These are phyloP conservation scores for Callospermophilus lateralis DNA, from an alignment of 2,113 vertebrate genomes.

Conservation along the genomic window DNA sequence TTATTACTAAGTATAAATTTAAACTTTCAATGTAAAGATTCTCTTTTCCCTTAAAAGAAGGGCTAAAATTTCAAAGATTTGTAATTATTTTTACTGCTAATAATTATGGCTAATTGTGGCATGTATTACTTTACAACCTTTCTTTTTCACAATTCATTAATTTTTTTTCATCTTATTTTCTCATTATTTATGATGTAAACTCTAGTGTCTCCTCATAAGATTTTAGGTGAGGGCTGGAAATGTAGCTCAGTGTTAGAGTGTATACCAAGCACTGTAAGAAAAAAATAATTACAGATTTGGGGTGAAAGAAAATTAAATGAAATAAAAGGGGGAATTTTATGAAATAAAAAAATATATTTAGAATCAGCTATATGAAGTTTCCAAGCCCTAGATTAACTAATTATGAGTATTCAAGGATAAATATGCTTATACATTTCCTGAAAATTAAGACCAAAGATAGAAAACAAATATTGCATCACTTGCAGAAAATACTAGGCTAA, in stretches of 20 bases:
- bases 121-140: neutral
- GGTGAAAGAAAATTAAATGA: neutral
- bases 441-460: neutral
- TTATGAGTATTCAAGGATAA: neutral
- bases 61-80: neutral
- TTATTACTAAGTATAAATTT: neutral
- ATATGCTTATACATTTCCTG: neutral
- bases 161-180: neutral
- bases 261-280: neutral
- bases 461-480: neutral
- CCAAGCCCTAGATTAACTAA: neutral
- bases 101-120: neutral
- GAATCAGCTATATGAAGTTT: neutral
- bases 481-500: neutral
- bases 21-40: slow-evolving; percentile 2
- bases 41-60: neutral
- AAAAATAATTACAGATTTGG: neutral
- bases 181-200: neutral
- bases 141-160: neutral
- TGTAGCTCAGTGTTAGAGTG: neutral
- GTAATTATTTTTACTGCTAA: neutral
- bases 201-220: neutral
- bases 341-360: neutral
- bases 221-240: neutral
- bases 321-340: neutral